A percentile compares a stretch with the other conserved stretches of the same genome.
Conservation (phyloP, 2,113 vertebrate species). For the Cygnus buccinator region DNA sequence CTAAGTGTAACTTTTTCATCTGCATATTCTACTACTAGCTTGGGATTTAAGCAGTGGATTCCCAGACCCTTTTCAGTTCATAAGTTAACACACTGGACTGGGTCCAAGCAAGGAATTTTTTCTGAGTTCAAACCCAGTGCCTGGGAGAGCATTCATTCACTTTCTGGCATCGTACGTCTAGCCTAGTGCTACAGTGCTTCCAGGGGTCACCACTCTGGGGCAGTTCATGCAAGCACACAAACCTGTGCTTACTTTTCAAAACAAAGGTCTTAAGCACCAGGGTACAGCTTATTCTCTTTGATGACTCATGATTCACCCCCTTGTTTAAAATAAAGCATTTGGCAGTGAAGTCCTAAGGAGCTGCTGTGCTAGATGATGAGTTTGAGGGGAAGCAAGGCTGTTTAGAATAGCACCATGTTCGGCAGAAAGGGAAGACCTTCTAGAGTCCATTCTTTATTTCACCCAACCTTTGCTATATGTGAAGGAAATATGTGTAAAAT, state of each 20-base stretch:
- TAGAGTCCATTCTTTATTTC: neutral
- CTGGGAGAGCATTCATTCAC: neutral
- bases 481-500: neutral
- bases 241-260: neutral
- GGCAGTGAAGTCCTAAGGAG: neutral
- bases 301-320: neutral
- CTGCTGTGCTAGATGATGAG: accelerated
- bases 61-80: neutral
- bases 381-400: neutral
- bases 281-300: neutral
- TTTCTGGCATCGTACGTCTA: neutral
- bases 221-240: neutral
- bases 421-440: neutral
- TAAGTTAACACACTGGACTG: constrained; percentile 5
- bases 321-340: neutral
- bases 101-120: neutral
- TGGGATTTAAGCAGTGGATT: neutral
- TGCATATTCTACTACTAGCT: neutral
- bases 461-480: neutral
- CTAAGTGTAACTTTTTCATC: neutral
- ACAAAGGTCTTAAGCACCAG: neutral
- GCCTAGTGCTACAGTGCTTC: neutral
- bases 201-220: neutral
- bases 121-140: neutral
- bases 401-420: neutral